Percentiles rank a stretch among this genome's conserved stretches.
These are phyloP conservation scores for Cepphus grylle DNA, from an alignment of 2,113 vertebrate species.

Conservation along the genomic window DNA sequence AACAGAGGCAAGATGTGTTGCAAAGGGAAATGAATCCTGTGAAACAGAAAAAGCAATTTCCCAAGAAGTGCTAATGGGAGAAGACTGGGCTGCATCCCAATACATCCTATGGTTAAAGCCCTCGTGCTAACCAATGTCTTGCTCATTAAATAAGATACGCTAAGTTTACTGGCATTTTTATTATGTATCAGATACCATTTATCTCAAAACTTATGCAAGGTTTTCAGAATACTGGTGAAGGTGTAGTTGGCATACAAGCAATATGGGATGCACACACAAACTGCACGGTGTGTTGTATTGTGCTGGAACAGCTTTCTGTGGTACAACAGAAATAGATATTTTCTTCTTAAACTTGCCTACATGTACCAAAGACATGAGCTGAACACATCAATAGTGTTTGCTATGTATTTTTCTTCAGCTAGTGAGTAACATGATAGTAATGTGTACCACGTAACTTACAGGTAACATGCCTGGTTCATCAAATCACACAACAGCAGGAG, in stretches of 20 bases:
- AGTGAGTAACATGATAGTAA: neutral
- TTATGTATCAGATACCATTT: neutral
- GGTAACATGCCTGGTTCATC: neutral
- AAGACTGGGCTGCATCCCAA: neutral
- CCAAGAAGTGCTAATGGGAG: neutral
- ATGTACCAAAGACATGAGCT: neutral
- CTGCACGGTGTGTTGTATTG: neutral
- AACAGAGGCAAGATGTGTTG: neutral
- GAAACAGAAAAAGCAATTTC: neutral
- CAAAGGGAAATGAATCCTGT: neutral
- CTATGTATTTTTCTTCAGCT: neutral
- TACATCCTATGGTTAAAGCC: neutral
- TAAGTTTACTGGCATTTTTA: neutral
- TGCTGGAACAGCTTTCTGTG: neutral
- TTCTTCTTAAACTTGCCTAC: neutral
- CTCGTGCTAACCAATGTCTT: neutral
- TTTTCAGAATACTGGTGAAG: neutral
- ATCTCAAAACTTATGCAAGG: neutral
- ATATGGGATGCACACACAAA: fast-evolving
- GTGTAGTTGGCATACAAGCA: neutral
- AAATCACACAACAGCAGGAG: neutral
- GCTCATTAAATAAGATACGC: neutral
- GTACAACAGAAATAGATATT: neutral
- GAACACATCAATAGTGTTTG: neutral
- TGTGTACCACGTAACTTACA: neutral